Percentiles rank a stretch among this genome's conserved stretches.
phyloP scores from a whole-genome alignment of 2,888 invertebrate genomes.

The Tachystola acroxantha region DNA sequence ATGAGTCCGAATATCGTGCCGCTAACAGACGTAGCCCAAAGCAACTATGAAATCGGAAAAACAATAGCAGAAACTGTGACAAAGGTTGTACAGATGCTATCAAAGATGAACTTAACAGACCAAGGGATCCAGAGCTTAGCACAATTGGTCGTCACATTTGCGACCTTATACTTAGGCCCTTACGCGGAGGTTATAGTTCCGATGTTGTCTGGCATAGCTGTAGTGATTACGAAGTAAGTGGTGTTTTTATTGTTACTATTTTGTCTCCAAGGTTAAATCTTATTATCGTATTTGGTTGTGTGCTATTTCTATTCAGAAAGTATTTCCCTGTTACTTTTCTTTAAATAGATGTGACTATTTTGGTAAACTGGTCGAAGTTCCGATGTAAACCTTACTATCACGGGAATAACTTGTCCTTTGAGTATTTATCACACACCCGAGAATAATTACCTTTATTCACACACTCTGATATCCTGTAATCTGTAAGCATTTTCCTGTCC shows the following conservation, averaged over 20 bases:
- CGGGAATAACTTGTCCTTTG: no score
- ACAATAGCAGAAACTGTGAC: not conserved
- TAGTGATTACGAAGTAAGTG: slow-evolving; percentile 15
- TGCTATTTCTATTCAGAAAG: not conserved
- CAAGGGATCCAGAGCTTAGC: slow-evolving; percentile 9
- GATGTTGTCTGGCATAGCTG: slow-evolving; percentile 11
- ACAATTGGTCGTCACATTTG: slow-evolving; percentile 11
- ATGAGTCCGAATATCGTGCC: not conserved
- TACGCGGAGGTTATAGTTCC: slow-evolving; percentile 17
- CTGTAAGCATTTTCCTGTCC: no score
- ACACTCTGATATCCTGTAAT: no score
- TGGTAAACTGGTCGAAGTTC: no score
- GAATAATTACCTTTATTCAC: no score
- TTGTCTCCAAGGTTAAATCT: not conserved
- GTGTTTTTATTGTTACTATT: no score
- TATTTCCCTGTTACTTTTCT: not conserved
- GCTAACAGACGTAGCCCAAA: not conserved
- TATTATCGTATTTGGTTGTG: not conserved
- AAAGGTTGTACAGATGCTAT: slow-evolving; percentile 12
- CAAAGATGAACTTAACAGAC: slow-evolving; percentile 9
- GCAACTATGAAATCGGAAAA: not conserved
- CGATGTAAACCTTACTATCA: no score
- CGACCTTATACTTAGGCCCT: slow-evolving; percentile 13
- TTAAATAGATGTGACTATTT: not conserved
- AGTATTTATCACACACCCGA: no score